These are phyloP conservation scores for Neelides sp. DNA, from an alignment of 1,140 invertebrate genomes.

Conservation along the genomic window DNA sequence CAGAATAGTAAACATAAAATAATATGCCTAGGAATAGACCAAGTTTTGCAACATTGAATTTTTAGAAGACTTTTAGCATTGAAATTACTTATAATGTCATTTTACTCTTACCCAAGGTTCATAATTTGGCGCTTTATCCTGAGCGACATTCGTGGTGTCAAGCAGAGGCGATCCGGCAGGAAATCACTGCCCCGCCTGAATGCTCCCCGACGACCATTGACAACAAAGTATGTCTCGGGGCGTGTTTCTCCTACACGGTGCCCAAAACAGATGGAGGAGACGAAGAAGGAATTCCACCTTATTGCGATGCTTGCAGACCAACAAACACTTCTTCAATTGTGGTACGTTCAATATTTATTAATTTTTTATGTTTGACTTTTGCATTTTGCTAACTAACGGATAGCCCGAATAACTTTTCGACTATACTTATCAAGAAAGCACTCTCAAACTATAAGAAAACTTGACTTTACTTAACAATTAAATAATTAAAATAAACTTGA, in stretches of 20 bases:
- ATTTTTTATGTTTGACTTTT: background rate
- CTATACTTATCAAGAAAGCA: no score
- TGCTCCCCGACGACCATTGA: conserved; percentile 26
- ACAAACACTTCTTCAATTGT: conserved; percentile 24
- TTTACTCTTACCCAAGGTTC: conserved; percentile 24
- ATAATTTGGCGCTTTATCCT: conserved; percentile 29
- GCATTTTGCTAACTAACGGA: no score
- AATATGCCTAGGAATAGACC: no score
- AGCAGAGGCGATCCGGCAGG: conserved; percentile 25
- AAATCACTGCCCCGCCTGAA: conserved; percentile 25
- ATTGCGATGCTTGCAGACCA: conserved; percentile 28
- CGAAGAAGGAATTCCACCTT: conserved; percentile 16
- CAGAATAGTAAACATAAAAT: no score
- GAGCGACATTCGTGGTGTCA: conserved; percentile 32
- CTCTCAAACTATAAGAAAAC: background rate
- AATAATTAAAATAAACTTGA: background rate
- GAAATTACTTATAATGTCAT: no score
- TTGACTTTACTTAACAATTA: conserved; percentile 3
- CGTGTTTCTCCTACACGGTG: conserved; percentile 29
- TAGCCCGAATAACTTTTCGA: no score
- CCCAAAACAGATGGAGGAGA: conserved; percentile 11
- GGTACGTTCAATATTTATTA: conserved; percentile 10
- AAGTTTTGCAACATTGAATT: no score
- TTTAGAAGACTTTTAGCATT: no score
- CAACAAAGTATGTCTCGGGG: conserved; percentile 30